Conservation (phyloP, 2,113 vertebrate genomes). For the Prolemur simus region DNA sequence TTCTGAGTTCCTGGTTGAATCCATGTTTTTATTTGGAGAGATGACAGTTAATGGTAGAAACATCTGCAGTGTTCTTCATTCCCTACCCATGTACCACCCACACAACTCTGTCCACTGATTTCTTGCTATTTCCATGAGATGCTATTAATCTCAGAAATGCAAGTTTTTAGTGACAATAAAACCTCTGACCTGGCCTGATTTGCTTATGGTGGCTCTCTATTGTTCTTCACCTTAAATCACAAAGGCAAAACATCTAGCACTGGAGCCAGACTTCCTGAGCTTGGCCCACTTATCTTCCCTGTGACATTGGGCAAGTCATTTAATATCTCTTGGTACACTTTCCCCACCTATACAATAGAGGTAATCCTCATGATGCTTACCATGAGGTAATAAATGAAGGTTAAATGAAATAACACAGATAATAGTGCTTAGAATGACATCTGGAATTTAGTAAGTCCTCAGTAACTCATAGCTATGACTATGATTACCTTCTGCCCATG, state of each 20-base stretch:
- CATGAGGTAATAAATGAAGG: not conserved
- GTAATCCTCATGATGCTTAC: not conserved
- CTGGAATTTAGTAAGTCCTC: not conserved
- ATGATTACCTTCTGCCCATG: not conserved
- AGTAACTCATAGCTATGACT: not conserved
- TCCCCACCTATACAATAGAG: not conserved
- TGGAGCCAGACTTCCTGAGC: not conserved
- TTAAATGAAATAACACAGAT: too few species aligned
- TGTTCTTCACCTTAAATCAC: not conserved
- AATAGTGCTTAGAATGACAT: not conserved
- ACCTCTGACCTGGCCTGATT: not conserved
- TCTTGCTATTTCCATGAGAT: not conserved
- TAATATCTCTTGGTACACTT: not conserved
- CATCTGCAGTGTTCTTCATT: not conserved
- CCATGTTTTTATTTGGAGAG: not conserved
- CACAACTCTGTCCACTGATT: not conserved
- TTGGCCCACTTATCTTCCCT: accelerated
- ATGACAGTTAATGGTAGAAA: not conserved
- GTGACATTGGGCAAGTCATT: not conserved
- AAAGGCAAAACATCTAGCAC: not conserved
- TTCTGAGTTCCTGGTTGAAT: conserved; percentile 41
- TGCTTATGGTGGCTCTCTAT: not conserved
- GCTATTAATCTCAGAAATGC: not conserved
- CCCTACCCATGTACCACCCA: not conserved
- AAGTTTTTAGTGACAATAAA: not conserved